Base-by-base conservation (phyloP, 2,797 vertebrate species). In the Furcifer pardalis region DNA sequence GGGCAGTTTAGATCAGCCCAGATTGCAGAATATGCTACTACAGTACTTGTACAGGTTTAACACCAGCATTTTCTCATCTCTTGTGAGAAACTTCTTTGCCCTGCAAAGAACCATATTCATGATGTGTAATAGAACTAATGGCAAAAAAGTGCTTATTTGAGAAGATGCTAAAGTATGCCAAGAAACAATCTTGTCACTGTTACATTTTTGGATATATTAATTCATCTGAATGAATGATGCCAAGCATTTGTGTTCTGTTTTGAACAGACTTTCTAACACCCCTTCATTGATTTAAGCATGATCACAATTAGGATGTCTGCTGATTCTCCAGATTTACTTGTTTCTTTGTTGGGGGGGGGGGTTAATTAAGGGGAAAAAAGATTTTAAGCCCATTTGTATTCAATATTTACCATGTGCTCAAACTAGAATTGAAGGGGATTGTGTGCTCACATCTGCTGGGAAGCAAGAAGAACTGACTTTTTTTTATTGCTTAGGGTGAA, bases 211-310 rank as follows among this genome's bases (percentile, higher is more conserved):
- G 84, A 85, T 75, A 44, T 4, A 30, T 80, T 62, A 86, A 15
- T 72, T 85, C 42, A 65, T 81, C 49, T 81, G 60, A 85, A 10
- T 30, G 77, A 81, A 86, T 7, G 80, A 23, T 30, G 19, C 83
- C 75, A 30, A 91, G 7, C 35, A 21, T 82, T 88, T 89, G 1
- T 89, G 60, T 89, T 86, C 88, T 84, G 79, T 81, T 84, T 87
- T 87, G 86, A 81, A 82, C 81, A 82, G 21, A 27, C 52, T 90
- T 93, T 89, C 75, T 77, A 92, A 49, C 49, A 81, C 7, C 17
- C 5, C 15, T 74, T 68, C 2, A 71, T 79, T 89, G 65, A 84
- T 42, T 88, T 72, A 44, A 73, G 44, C 73, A 66, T 81, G 59
- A 77, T 83, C 71, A 21, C 65, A 81, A 89, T 85, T 79, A 87